Evolutionary conservation across 2,113 vertebrate genomes (phyloP), one percentile per base, ranked within the genome.

Genomic region (Callorhinus ursinus): DNA sequence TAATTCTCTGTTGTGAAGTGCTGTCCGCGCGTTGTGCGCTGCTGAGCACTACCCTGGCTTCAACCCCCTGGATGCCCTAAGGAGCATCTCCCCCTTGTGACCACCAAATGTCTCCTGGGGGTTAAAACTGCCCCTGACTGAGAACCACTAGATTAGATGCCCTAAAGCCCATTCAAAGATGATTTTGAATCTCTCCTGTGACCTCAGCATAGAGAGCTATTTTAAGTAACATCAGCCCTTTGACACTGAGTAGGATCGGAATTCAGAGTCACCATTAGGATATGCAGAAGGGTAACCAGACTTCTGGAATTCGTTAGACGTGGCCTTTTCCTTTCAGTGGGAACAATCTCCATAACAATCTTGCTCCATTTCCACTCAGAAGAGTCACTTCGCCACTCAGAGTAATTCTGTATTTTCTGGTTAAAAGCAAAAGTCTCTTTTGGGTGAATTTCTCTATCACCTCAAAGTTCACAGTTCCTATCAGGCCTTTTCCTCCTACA

Each of bases 11-110:
- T 11, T 3, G 13, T 16, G 51, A 19, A 55, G 55, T 7, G 36
- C 57, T 49, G 36, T 15, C 11, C 3, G 18, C 33, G 51, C 21
- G 6, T 5, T 4, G 46, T 3, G 8, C 36, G 10, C 1, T 82
- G 33, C 21, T 51, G 42, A 77, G 19, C 6, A 19, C 15, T 4
- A 18, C 72, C 31, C 77, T 57, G 77, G 42, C n/a, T 22, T 57
- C 88, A 10, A 4, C 1, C 5, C 22, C 2, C 26, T 1, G 13
- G 16, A 14, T 28, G 5, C 51, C 12, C 3, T 0, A 76, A n/a
- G 33, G 6, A 65, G 28, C n/a, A 16, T 26, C 36, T 19, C 4
- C 9, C 36, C n/a, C 15, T 1, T 39, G 36, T 83, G 87, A 96
- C 28, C 63, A 77, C 24, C 7, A 22, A 22, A 0, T 7, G 49